Evolutionary conservation across 2,113 vertebrate genomes (phyloP), one percentile per base, ranked within the genome.

Genomic region (Tyrannus savana): DNA sequence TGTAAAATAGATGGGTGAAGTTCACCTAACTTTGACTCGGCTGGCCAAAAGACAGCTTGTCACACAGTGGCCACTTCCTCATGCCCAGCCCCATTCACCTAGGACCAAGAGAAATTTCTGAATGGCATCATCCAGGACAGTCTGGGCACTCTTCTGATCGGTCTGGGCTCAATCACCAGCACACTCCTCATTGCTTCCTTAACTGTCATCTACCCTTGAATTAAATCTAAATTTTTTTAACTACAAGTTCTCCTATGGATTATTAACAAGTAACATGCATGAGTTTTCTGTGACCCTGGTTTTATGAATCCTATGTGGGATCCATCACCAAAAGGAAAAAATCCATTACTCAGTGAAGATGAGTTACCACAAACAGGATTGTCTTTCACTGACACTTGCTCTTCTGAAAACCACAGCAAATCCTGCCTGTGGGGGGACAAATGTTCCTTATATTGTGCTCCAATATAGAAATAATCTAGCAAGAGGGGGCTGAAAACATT

Each of bases 1-100:
- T 35, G 17, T 15, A 67, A 39, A 60, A 50, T 10, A 30, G 42
- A 12, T 15, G 44, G 22, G 19, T 76, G 46, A 41, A 37, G 28
- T 18, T 69, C 18, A 56, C 31, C 46, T 37, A 49, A 42, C 55
- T 53, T 18, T 66, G 21, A 63, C 31, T 46, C 41, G 49, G 52
- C 59, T 53, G 62, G 47, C 56, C 68, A 77, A 58, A 74, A 82
- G n/a, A 52, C 39, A 90, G 35, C 50, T 31, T 12, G 4, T 50
- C 25, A 4, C 21, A 7, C 25, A 37, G 9, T 3, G 22, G 24
- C 53, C 82, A 49, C 24, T 16, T 67, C 52, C 49, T 62, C 1
- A 0, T 1, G 4, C 33, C 41, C 81, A 73, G n/a, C 41, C 39
- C n/a, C 0, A 2, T 16, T 17, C 31, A 56, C 24, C 39, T 30